Evolutionary conservation across 1,140 invertebrate species (phyloP).

Genomic region (Chlorops oryzae): DNA sequence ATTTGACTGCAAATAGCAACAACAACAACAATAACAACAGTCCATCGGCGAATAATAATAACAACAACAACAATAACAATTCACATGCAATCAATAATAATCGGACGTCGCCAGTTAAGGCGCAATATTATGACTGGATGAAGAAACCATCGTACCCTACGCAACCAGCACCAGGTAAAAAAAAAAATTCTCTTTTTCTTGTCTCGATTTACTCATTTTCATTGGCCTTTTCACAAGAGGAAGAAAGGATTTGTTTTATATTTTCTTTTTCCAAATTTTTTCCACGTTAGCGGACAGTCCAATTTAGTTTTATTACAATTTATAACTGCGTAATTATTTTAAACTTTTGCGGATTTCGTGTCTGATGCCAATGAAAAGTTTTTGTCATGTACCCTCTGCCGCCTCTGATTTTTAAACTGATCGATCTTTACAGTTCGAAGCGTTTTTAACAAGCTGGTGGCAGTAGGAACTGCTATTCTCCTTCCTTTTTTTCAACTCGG

Average conservation of each 20-base stretch:
- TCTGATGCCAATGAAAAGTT: too few relatives aligned
- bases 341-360: too few relatives aligned
- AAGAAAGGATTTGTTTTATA: slow-evolving; percentile 34
- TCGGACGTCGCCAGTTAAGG: slow-evolving; percentile 57
- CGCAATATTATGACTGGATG: slow-evolving; percentile 85
- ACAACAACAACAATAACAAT: slow-evolving; percentile 24
- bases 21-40: slow-evolving; percentile 36
- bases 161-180: slow-evolving; percentile 74
- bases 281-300: too few relatives aligned
- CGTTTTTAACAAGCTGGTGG: too few relatives aligned
- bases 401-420: too few relatives aligned
- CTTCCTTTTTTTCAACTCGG: too few relatives aligned
- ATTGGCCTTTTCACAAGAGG: not conserved
- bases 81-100: slow-evolving; percentile 34
- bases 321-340: too few relatives aligned
- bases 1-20: slow-evolving; percentile 21
- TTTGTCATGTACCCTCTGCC: too few relatives aligned
- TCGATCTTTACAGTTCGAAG: too few relatives aligned
- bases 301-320: too few relatives aligned
- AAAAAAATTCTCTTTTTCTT: slow-evolving; percentile 5
- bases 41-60: slow-evolving; percentile 36
- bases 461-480: too few relatives aligned
- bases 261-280: not conserved
- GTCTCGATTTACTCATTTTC: not conserved
- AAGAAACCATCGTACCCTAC: slow-evolving; percentile 77